Conservation (phyloP, 2,888 invertebrate species). For the Hirtodrosophila histrioides region DNA sequence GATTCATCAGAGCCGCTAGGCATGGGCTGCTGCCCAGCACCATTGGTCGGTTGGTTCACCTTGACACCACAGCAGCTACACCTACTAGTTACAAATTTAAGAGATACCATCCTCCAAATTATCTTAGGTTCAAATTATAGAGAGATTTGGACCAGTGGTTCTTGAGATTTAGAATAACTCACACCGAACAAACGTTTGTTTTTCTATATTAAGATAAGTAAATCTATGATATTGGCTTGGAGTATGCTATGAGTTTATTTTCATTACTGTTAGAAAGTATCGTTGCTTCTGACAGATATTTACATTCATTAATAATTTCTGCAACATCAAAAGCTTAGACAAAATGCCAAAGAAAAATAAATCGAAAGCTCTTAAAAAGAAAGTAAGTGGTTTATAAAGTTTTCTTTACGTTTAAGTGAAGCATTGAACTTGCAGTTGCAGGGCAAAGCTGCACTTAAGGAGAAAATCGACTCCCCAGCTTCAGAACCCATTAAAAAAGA, state of each 20-base stretch:
- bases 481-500: background rate
- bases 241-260: background rate
- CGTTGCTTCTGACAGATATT: background rate
- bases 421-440: background rate
- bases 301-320: background rate
- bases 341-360: constrained; percentile 45
- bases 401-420: background rate
- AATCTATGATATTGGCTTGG: no score
- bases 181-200: no score
- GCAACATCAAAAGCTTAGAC: background rate
- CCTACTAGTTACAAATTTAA: no score
- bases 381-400: constrained; percentile 4
- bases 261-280: background rate
- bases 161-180: no score
- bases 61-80: no score
- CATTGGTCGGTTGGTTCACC: no score
- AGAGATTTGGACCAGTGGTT: no score
- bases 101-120: no score
- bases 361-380: constrained; percentile 19
- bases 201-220: no score
- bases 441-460: background rate
- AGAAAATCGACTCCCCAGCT: background rate
- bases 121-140: no score
- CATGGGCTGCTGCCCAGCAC: no score
- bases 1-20: no score